These are phyloP conservation scores for Meliscaeva auricollis DNA, from an alignment of 2,888 invertebrate species.

Conservation along the genomic window DNA sequence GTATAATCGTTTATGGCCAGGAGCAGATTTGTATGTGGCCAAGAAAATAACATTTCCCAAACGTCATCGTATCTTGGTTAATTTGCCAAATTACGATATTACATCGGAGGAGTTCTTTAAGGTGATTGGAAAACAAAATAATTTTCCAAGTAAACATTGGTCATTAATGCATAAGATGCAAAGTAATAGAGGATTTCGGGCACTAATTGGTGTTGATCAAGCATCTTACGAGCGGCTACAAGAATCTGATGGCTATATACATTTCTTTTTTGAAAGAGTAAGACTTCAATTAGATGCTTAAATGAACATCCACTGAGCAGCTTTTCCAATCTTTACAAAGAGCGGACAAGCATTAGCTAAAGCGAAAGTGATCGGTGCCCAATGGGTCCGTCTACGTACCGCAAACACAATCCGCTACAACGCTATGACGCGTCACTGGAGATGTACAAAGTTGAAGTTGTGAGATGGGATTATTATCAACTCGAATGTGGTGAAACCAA, in stretches of 20 bases:
- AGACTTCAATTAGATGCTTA: too few species aligned
- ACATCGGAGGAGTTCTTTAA: conserved; percentile 28
- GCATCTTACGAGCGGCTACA: neutral
- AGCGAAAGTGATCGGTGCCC: too few species aligned
- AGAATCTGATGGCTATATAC: neutral
- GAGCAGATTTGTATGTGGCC: neutral
- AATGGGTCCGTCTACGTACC: too few species aligned
- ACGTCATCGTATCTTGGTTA: neutral
- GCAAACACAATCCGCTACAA: too few species aligned
- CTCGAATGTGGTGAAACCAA: too few species aligned
- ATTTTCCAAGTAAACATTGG: conserved; percentile 30
- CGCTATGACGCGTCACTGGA: too few species aligned
- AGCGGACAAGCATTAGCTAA: too few species aligned
- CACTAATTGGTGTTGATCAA: conserved; percentile 9
- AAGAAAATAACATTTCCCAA: neutral
- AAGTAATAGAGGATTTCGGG: neutral
- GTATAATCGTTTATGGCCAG: conserved; percentile 1
- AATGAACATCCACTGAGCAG: too few species aligned
- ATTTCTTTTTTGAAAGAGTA: conserved; percentile 13
- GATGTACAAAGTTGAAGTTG: too few species aligned
- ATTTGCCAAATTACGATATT: neutral
- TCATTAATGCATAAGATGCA: neutral
- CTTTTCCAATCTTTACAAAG: too few species aligned
- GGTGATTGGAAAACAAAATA: conserved; percentile 43
- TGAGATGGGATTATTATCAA: too few species aligned